These are phyloP conservation scores for Atrichornis clamosus DNA, from an alignment of 2,113 vertebrate genomes.

Conservation along the genomic window DNA sequence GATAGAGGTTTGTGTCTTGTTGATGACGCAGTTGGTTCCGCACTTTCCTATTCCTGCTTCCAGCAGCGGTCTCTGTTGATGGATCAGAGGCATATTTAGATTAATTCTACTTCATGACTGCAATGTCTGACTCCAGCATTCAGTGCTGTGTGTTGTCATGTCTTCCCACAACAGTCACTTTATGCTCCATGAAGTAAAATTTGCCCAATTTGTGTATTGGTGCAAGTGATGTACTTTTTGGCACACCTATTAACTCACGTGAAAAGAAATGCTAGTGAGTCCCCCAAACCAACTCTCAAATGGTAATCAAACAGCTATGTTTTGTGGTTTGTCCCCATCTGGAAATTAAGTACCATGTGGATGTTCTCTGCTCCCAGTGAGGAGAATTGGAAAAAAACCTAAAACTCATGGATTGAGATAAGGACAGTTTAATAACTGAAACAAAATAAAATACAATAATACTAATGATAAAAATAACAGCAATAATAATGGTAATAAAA, in stretches of 20 bases:
- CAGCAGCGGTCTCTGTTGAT: not conserved
- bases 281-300: not conserved
- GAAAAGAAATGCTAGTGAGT: not conserved
- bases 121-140: not conserved
- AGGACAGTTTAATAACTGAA: not conserved
- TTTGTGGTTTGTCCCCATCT: not conserved
- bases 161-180: not conserved
- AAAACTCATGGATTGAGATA: not conserved
- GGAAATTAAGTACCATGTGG: not conserved
- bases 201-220: rapidly evolving
- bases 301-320: not conserved
- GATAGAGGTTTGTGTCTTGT: not conserved
- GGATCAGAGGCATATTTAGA: not conserved
- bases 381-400: not conserved
- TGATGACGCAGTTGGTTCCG: not conserved
- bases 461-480: not conserved
- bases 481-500: not conserved
- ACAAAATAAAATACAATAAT: not conserved
- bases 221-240: not conserved
- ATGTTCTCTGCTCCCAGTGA: not conserved
- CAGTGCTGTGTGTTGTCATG: not conserved
- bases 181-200: not conserved
- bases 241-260: not conserved
- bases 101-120: not conserved
- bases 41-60: not conserved